These are phyloP conservation scores for Lithosia quadra DNA, from an alignment of 2,888 invertebrate species.

Conservation along the genomic window DNA sequence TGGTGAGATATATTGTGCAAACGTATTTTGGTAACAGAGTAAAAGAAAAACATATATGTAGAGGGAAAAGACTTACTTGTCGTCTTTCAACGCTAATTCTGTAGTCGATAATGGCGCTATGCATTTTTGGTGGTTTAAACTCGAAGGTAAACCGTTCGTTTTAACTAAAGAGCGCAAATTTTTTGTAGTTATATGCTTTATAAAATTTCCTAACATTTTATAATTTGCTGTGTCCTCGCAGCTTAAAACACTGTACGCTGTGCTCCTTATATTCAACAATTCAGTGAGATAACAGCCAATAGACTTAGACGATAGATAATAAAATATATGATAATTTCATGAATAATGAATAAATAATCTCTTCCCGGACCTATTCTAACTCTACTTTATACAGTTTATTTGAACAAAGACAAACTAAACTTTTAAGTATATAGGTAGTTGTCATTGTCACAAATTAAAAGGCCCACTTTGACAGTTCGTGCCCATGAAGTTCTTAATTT, in stretches of 20 bases:
- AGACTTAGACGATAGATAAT: conserved; percentile 34
- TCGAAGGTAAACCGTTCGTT: conserved; percentile 63
- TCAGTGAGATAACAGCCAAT: conserved; percentile 31
- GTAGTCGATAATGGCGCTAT: conserved; percentile 74
- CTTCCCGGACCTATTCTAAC: conserved; percentile 43
- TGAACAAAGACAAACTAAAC: too few relatives aligned
- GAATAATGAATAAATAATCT: too few relatives aligned
- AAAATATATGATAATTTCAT: conserved; percentile 46
- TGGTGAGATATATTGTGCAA: neutral
- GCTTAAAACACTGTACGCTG: conserved; percentile 44
- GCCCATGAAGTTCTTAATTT: too few relatives aligned
- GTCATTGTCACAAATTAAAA: too few relatives aligned
- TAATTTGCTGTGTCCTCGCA: conserved; percentile 8
- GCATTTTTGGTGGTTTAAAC: conserved; percentile 67
- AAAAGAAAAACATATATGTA: neutral
- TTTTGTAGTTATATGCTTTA: conserved; percentile 68
- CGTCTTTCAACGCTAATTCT: conserved; percentile 69
- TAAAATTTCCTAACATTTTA: conserved; percentile 72
- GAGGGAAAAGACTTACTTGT: conserved; percentile 70
- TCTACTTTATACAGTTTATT: too few relatives aligned
- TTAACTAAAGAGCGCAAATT: conserved; percentile 64
- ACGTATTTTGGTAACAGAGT: neutral
- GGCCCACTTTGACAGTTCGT: too few relatives aligned
- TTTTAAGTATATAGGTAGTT: too few relatives aligned
- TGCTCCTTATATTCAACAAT: conserved; percentile 38